Conservation (phyloP, 2,888 invertebrate species). For the Chymomyza fuscimana region DNA sequence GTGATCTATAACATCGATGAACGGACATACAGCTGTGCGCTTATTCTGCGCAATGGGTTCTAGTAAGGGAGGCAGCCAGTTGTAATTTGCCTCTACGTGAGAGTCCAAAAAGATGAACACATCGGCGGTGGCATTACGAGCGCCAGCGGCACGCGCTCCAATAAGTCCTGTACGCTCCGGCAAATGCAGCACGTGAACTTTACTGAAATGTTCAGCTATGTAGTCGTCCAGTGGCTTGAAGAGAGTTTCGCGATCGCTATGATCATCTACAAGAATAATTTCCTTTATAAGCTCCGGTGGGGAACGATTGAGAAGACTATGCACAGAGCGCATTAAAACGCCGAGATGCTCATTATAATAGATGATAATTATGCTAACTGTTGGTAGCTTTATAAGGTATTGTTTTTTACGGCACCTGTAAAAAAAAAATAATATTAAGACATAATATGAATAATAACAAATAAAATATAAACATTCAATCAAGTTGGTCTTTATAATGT, state of each 20-base stretch:
- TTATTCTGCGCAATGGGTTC: constrained; percentile 93
- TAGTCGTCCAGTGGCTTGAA: constrained; percentile 88
- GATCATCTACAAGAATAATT: constrained; percentile 94
- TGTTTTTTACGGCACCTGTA: constrained; percentile 71
- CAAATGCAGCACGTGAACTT: constrained; percentile 88
- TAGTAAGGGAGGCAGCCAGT: constrained; percentile 95
- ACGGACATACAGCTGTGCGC: constrained; percentile 95
- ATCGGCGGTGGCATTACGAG: constrained; percentile 87
- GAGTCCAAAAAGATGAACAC: constrained; percentile 94
- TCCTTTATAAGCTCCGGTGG: constrained; percentile 91
- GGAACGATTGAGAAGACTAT: constrained; percentile 91
- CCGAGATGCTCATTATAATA: constrained; percentile 97
- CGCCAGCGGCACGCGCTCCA: constrained; percentile 92
- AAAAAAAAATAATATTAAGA: neutral
- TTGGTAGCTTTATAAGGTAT: constrained; percentile 81
- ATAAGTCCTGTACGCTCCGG: constrained; percentile 90
- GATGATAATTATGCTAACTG: constrained; percentile 93
- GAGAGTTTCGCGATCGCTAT: constrained; percentile 88
- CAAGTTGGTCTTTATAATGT: no score
- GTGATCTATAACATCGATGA: constrained; percentile 96
- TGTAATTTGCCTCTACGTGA: constrained; percentile 93
- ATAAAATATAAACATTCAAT: neutral
- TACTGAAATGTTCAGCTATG: constrained; percentile 85
- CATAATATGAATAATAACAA: neutral
- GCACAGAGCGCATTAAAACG: constrained; percentile 89